Percentiles rank a stretch among this genome's conserved stretches.
These are phyloP conservation scores for Chesias legatella DNA, from an alignment of 2,888 invertebrate species.

Conservation along the genomic window DNA sequence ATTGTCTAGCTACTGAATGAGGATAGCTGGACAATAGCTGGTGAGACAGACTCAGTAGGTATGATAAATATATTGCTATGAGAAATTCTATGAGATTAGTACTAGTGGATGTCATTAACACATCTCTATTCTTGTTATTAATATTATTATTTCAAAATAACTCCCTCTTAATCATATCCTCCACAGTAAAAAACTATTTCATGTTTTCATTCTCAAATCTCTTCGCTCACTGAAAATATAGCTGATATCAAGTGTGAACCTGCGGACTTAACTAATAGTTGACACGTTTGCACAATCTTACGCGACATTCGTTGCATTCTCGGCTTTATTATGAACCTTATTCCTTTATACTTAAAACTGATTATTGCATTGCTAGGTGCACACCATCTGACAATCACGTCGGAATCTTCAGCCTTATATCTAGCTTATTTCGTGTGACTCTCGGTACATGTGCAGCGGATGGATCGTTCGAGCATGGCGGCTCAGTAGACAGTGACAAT, in stretches of 20 bases:
- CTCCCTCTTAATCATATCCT: too few relatives aligned
- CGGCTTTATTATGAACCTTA: constrained; percentile 8
- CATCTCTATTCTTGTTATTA: too few relatives aligned
- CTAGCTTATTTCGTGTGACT: constrained; percentile 34
- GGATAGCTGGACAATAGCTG: too few relatives aligned
- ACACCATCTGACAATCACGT: constrained; percentile 29
- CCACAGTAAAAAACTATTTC: too few relatives aligned
- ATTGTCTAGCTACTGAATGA: too few relatives aligned
- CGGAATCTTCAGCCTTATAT: constrained; percentile 29
- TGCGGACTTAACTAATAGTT: constrained; percentile 25
- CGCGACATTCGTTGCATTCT: constrained; percentile 22
- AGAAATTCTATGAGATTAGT: too few relatives aligned
- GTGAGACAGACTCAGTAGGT: too few relatives aligned
- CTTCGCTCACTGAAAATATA: constrained; percentile 9
- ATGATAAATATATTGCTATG: too few relatives aligned
- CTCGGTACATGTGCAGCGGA: constrained; percentile 13
- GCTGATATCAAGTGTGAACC: constrained; percentile 20
- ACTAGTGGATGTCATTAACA: too few relatives aligned
- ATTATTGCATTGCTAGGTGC: constrained; percentile 10
- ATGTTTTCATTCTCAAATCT: not conserved
- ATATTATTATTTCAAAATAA: too few relatives aligned
- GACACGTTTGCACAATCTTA: constrained; percentile 36
- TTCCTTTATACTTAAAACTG: not conserved
- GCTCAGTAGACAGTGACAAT: too few relatives aligned
- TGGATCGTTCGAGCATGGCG: constrained; percentile 4